Evolutionary conservation across 2,113 vertebrate species (phyloP).

Genomic region (Pterocles burchelli): DNA sequence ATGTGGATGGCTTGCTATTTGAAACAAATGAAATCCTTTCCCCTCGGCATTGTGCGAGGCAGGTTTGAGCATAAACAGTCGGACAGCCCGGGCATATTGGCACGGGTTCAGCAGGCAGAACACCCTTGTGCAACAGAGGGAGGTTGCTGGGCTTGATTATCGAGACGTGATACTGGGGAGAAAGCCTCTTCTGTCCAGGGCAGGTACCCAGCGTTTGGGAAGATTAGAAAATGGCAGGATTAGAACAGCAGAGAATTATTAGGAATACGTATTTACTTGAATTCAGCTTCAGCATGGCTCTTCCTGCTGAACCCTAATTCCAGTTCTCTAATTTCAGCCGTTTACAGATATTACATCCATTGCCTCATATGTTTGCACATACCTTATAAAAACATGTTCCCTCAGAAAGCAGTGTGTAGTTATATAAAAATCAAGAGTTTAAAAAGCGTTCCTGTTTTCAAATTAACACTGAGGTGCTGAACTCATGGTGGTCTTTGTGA

Average conservation of each 20-base stretch:
- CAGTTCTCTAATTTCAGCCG: background rate
- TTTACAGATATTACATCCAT: background rate
- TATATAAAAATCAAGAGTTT: constrained; percentile 21
- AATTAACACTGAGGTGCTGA: constrained; percentile 36
- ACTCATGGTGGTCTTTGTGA: constrained; percentile 20
- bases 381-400: background rate
- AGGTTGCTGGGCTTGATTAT: background rate
- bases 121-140: background rate
- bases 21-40: background rate
- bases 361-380: background rate
- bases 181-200: background rate
- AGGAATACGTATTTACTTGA: background rate
- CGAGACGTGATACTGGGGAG: background rate
- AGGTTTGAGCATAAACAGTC: background rate
- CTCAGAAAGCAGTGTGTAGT: background rate
- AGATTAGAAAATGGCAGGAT: background rate
- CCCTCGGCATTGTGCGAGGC: background rate
- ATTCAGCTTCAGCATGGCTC: background rate
- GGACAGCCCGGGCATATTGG: background rate
- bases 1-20: background rate
- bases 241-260: background rate
- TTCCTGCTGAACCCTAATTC: background rate
- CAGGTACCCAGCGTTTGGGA: background rate
- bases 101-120: background rate
- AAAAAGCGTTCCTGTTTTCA: constrained; percentile 45